Evolutionary conservation across 2,113 vertebrate genomes (phyloP).

Genomic region (Mormyrus lacerda): DNA sequence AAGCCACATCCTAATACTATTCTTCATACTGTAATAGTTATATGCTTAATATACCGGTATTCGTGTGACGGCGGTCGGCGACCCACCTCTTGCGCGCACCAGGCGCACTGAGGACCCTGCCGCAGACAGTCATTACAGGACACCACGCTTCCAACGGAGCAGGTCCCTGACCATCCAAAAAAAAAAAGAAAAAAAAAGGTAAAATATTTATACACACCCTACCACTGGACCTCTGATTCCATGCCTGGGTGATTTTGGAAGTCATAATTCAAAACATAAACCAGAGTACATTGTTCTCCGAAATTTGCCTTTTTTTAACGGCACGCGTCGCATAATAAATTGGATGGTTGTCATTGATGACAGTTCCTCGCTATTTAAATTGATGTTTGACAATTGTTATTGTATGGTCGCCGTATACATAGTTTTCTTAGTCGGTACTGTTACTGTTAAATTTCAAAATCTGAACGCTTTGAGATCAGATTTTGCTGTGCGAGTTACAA

Average conservation of each 20-base stretch:
- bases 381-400: not conserved
- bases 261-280: not conserved
- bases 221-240: slow-evolving; percentile 20
- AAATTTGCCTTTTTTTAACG: not conserved
- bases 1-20: not conserved
- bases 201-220: not conserved
- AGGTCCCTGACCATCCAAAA: slow-evolving; percentile 64
- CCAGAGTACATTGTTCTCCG: not conserved
- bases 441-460: not conserved
- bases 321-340: not conserved
- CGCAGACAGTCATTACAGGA: slow-evolving; percentile 86
- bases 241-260: not conserved
- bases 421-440: not conserved
- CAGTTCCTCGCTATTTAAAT: not conserved
- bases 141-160: slow-evolving; percentile 62
- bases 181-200: not conserved
- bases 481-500: not conserved
- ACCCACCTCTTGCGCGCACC: slow-evolving; percentile 91
- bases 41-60: not conserved
- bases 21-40: not conserved
- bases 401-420: not conserved
- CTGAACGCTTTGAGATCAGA: not conserved
- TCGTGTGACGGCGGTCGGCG: not conserved
- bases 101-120: slow-evolving; percentile 78
- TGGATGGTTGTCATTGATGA: not conserved